Evolutionary conservation across 2,113 vertebrate genomes (phyloP).

Genomic region (Daubentonia madagascariensis): DNA sequence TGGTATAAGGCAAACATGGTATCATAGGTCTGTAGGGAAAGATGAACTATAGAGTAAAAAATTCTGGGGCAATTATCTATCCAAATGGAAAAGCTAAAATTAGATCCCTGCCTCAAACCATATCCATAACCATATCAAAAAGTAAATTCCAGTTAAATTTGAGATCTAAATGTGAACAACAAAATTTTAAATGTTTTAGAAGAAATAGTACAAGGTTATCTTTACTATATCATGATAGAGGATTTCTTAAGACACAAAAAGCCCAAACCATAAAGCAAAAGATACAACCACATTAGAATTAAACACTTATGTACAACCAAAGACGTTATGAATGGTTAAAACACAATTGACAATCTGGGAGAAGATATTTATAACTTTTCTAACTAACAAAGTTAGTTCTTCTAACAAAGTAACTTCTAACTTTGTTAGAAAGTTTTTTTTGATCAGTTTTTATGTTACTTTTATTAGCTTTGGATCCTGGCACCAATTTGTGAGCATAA

Average conservation of each 20-base stretch:
- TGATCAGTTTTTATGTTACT: neutral
- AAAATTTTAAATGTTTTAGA: neutral
- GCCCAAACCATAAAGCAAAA: neutral
- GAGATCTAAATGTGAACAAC: neutral
- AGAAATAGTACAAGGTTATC: neutral
- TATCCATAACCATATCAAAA: neutral
- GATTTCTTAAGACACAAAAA: neutral
- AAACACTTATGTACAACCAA: neutral
- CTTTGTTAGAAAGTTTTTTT: too few species aligned
- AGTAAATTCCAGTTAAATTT: neutral
- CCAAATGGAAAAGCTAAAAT: neutral
- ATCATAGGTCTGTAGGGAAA: neutral
- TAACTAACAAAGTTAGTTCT: neutral
- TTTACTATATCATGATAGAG: neutral
- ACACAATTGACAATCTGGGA: neutral
- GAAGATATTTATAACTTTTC: neutral
- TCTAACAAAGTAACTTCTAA: too few species aligned
- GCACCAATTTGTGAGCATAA: neutral
- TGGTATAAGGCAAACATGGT: neutral
- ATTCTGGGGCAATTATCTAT: neutral
- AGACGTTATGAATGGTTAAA: neutral
- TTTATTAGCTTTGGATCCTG: neutral
- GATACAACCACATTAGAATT: neutral
- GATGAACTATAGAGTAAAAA: neutral
- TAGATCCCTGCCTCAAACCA: neutral